Base-by-base conservation (phyloP, 2,113 vertebrate species). In the Epinephelus cyanopodus region DNA sequence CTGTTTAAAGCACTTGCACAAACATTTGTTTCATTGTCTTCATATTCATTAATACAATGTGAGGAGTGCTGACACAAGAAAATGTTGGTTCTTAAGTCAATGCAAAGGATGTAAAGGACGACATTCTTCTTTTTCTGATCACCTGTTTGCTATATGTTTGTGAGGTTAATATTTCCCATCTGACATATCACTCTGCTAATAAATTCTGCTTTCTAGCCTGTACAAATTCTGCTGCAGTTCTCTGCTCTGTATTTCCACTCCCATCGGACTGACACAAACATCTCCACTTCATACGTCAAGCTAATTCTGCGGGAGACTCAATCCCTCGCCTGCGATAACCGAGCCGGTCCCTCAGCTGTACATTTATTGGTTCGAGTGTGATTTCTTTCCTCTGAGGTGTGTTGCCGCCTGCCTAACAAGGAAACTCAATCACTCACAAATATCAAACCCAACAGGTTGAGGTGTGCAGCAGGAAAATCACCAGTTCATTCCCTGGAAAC, bases 361-460 rank as follows among this genome's bases (percentile, higher is more conserved):
- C 74, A 60, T 85, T 85, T 83, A 83, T 74, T 75, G 73, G 52
- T 78, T 42, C 57, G 60, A 80, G 53, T 75, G 81, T 67, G 45
- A 50, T 76, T 76, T 74, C 78, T 73, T 42, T 42, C 27, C 75
- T 63, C 58, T 37, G 27, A 74, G 82, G 29, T 79, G 68, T 78
- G 69, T 69, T 75, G n/a, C 69, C 11, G 56, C 64, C 65, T 74
- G 54, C 66, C 56, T 60, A 86, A 80, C 73, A 61, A 77, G 42
- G 23, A 87, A 89, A 89, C 71, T 87, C 90, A 89, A 88, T 92
- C 82, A 85, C 82, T 92, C 86, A 92, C 83, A 88, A 63, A 89
- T 77, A 91, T 88, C 76, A 79, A 87, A 90, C 19, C 62, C 62
- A 91, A 81, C 87, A 92, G 74, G 73, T 86, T 23, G 33, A 89